Conservation (phyloP, 1,140 invertebrate genomes). For the Drosophila equinoxialis region DNA sequence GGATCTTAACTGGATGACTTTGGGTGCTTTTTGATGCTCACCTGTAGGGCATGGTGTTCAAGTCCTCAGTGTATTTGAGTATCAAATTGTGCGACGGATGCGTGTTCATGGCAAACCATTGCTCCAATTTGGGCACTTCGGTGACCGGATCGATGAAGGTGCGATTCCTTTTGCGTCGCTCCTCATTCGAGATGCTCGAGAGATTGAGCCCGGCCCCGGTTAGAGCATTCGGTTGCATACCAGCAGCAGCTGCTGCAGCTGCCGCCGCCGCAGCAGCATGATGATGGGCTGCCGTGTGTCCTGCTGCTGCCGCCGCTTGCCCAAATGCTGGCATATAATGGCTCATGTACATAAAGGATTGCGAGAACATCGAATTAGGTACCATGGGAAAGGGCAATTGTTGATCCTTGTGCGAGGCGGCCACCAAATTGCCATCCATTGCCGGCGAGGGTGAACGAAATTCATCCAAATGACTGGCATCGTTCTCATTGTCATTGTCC, state of each 20-base stretch:
- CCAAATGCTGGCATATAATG: constrained; percentile 88
- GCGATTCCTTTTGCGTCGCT: constrained; percentile 95
- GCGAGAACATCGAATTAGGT: constrained; percentile 92
- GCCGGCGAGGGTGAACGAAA: constrained; percentile 80
- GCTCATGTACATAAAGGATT: constrained; percentile 95
- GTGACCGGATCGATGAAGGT: constrained; percentile 99
- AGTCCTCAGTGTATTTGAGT: constrained; percentile 97
- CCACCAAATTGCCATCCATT: constrained; percentile 45
- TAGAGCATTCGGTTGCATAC: constrained; percentile 68
- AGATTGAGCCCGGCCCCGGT: constrained; percentile 84
- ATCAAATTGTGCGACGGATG: constrained; percentile 98
- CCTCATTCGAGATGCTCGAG: constrained; percentile 88
- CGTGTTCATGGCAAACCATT: constrained; percentile 98
- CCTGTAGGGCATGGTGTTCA: constrained; percentile 95
- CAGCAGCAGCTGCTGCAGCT: constrained; percentile 71
- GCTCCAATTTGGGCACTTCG: constrained; percentile 97
- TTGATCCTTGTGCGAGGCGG: constrained; percentile 62
- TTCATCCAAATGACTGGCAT: constrained; percentile 77
- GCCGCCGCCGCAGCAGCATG: constrained; percentile 75
- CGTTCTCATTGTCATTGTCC: constrained; percentile 81
- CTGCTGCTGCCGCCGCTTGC: constrained; percentile 77
- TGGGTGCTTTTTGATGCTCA: constrained; percentile 33
- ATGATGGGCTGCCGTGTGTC: constrained; percentile 77
- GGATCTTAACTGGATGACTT: not conserved
- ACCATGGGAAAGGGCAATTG: constrained; percentile 88